A percentile compares a stretch with the other conserved stretches of the same genome.
Conservation (phyloP, 2,888 invertebrate genomes). For the Eilema caniola region DNA sequence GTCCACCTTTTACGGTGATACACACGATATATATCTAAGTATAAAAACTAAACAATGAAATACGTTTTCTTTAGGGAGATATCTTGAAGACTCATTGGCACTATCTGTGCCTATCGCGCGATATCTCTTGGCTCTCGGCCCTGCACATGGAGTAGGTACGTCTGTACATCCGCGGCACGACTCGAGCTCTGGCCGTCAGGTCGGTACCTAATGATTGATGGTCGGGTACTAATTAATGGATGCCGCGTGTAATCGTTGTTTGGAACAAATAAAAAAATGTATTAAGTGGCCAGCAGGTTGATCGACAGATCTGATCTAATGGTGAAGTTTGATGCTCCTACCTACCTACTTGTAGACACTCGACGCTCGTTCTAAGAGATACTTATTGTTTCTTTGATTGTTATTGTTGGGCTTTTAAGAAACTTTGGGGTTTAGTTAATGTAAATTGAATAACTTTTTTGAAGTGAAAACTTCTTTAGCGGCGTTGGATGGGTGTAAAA, state of each 20-base stretch:
- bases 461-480: no score
- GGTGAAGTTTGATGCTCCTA: slow-evolving; percentile 33
- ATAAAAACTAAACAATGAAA: not conserved
- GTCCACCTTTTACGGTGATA: not conserved
- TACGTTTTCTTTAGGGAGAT: not conserved
- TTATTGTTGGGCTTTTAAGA: slow-evolving; percentile 34
- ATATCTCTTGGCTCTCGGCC: not conserved
- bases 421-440: slow-evolving; percentile 21
- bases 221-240: slow-evolving; percentile 41
- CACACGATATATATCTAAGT: no score
- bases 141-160: not conserved
- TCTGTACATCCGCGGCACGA: not conserved
- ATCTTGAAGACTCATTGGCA: not conserved
- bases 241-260: slow-evolving; percentile 38
- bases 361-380: not conserved
- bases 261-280: slow-evolving; percentile 44
- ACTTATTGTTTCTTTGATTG: slow-evolving; percentile 41
- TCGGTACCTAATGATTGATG: slow-evolving; percentile 29
- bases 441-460: not conserved
- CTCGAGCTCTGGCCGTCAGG: not conserved
- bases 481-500: no score
- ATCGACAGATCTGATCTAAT: slow-evolving; percentile 35
- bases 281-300: slow-evolving; percentile 35
- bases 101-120: not conserved
- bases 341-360: slow-evolving; percentile 1